Conservation (phyloP, 2,113 vertebrate species). For the Eubucco bourcierii region DNA sequence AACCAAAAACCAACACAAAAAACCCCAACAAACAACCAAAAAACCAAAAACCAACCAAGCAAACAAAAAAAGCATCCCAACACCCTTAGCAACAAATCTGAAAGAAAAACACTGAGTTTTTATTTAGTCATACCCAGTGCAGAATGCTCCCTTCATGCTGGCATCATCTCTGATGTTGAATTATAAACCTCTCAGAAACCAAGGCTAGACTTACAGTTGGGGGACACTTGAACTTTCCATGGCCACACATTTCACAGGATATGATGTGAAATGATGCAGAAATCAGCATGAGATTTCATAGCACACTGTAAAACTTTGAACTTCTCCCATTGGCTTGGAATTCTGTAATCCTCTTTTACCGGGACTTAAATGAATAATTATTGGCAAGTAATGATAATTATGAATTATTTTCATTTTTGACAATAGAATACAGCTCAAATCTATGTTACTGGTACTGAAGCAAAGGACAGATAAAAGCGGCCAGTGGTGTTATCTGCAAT, state of each 20-base stretch:
- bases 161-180: constrained; percentile 15
- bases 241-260: constrained; percentile 30
- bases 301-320: neutral
- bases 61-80: neutral
- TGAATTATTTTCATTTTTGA: neutral
- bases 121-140: neutral
- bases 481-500: constrained; percentile 10
- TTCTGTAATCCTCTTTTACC: neutral
- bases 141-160: neutral
- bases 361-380: constrained; percentile 22
- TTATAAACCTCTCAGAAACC: constrained; percentile 59
- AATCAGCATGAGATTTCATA: neutral
- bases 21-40: neutral
- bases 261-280: too few relatives aligned
- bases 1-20: neutral
- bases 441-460: neutral
- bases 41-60: neutral
- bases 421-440: neutral
- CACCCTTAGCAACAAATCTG: neutral
- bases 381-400: neutral
- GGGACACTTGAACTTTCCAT: constrained; percentile 52
- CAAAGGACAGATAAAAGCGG: neutral
- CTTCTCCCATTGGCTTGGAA: neutral
- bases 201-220: constrained; percentile 47
- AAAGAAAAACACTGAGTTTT: neutral